Percentiles rank a stretch among this genome's conserved stretches.
Evolutionary conservation across 2,888 invertebrate species (phyloP).

Genomic region (Euphydryas editha): DNA sequence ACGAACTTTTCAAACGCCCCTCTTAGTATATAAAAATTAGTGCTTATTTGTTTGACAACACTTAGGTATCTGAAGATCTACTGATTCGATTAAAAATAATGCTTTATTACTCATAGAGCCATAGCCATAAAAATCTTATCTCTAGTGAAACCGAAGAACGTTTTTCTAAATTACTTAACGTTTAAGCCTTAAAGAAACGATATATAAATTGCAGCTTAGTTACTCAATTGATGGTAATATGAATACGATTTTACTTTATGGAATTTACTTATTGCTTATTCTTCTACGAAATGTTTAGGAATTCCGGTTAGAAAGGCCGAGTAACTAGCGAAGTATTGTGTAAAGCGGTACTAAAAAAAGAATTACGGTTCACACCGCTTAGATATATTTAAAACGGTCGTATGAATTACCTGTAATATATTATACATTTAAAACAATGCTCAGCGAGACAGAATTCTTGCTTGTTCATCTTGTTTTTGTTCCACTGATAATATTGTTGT

Average conservation of each 20-base stretch:
- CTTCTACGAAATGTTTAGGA: neutral
- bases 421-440: slow-evolving; percentile 5
- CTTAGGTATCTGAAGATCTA: no score
- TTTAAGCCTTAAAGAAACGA: neutral
- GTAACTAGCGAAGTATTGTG: slow-evolving; percentile 10
- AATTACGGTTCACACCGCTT: neutral
- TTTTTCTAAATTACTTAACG: no score
- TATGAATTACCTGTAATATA: neutral
- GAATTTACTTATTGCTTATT: slow-evolving; percentile 6
- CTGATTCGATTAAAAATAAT: no score
- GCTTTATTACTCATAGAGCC: no score
- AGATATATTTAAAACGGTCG: slow-evolving; percentile 11
- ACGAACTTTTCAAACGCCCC: no score
- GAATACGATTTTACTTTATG: neutral
- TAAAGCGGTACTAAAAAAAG: slow-evolving; percentile 10
- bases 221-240: neutral
- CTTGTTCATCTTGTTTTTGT: slow-evolving; percentile 21
- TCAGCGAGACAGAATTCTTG: slow-evolving; percentile 15
- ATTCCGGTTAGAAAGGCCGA: slow-evolving; percentile 13
- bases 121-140: no score
- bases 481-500: slow-evolving; percentile 9
- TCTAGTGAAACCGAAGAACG: no score
- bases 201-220: neutral
- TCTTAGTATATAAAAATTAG: no score
- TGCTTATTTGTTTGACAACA: no score